A percentile compares a stretch with the other conserved stretches of the same genome.
These are phyloP conservation scores for Hiodon tergisus DNA, from an alignment of 2,113 vertebrate genomes.

Conservation along the genomic window DNA sequence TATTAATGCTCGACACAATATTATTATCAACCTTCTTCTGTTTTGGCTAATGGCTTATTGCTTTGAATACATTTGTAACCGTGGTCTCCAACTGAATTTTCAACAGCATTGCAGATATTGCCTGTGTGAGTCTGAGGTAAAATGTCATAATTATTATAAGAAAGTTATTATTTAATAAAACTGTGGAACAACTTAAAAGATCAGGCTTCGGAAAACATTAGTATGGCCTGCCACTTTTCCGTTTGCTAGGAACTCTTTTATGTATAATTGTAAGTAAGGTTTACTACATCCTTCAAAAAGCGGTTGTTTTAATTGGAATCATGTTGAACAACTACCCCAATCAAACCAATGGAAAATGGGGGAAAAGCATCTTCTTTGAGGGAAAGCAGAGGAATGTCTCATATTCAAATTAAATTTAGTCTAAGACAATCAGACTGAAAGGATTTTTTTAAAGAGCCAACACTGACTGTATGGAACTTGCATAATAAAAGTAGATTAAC, in stretches of 20 bases:
- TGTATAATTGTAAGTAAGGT: constrained; percentile 20
- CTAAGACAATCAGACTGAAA: neutral
- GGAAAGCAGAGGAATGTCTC: neutral
- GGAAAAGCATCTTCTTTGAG: constrained; percentile 5
- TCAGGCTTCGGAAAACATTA: constrained; percentile 25
- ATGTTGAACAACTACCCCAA: constrained; percentile 7
- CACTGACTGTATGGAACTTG: neutral
- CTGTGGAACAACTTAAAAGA: neutral
- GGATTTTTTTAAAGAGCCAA: neutral
- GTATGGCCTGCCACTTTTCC: constrained; percentile 12
- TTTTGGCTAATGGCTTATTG: neutral
- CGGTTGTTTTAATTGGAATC: constrained; percentile 28
- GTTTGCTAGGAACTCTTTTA: constrained; percentile 20
- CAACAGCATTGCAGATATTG: constrained; percentile 14
- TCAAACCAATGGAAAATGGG: constrained; percentile 18
- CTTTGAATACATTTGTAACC: neutral
- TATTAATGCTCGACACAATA: neutral
- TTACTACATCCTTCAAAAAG: constrained; percentile 23
- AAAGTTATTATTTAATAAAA: constrained; percentile 5
- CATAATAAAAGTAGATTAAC: too few species aligned
- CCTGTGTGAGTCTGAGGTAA: neutral
- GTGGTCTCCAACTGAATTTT: neutral
- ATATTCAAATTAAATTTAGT: neutral
- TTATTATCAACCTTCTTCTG: neutral
- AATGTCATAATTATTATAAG: neutral